Percentiles rank a stretch among this genome's conserved stretches.
phyloP scores from a whole-genome alignment of 2,888 invertebrate genomes.

The Ischnus inquisitorius region DNA sequence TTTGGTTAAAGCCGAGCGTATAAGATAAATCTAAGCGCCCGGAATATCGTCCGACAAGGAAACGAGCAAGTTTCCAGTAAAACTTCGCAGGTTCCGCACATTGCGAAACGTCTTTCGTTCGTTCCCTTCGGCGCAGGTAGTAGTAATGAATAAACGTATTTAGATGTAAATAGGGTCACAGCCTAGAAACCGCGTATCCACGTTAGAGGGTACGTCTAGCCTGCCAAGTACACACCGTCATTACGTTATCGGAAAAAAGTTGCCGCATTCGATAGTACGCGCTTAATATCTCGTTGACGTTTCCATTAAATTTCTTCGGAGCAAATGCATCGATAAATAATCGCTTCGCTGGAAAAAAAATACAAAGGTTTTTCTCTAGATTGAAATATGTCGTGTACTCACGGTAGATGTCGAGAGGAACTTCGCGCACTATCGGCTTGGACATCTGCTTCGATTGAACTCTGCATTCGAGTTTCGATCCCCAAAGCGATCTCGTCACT shows the following conservation, averaged over 20 bases:
- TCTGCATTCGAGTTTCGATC: constrained; percentile 92
- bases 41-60: too few species aligned
- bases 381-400: constrained; percentile 77
- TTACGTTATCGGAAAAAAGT: too few species aligned
- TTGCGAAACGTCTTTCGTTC: constrained; percentile 11
- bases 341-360: neutral
- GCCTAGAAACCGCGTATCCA: neutral
- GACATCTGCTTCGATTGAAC: constrained; percentile 91
- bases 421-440: constrained; percentile 90
- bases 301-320: too few species aligned
- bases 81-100: constrained; percentile 33
- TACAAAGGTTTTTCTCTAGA: neutral
- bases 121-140: neutral
- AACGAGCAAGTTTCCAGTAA: constrained; percentile 47
- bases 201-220: neutral
- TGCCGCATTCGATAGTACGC: too few species aligned
- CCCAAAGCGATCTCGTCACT: constrained; percentile 90
- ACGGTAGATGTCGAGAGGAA: constrained; percentile 91
- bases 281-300: too few species aligned
- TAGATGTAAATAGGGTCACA: constrained; percentile 26
- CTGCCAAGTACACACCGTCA: too few species aligned
- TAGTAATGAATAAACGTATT: constrained; percentile 56
- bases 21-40: neutral
- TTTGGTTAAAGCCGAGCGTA: constrained; percentile 48
- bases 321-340: too few species aligned